Base-by-base conservation (phyloP, 2,888 invertebrate genomes). In the Mimachlamys varia region DNA sequence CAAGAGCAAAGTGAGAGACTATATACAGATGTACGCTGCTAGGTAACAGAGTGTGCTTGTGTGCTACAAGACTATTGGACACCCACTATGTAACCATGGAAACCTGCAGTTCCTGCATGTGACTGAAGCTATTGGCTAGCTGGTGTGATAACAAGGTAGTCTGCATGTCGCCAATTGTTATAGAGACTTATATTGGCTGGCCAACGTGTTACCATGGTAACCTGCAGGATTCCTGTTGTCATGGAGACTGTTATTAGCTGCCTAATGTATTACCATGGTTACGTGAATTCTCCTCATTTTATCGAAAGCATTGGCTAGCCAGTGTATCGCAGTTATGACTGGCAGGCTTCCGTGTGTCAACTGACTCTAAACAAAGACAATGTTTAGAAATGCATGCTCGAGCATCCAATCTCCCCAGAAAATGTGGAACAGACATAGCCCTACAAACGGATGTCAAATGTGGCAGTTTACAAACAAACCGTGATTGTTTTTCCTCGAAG, bases 1-100 rank as follows among this genome's bases (percentile, higher is more conserved):
- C 93, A 95, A 96, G 92, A 93, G 93, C 76, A 96, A 96, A 94
- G 96, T 96, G 87, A 95, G 94, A 92, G 95, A 96, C 91, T 96
- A 96, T 92, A 96, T 96, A 89, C 95, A 95, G 89, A 93, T 94
- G 88, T 95, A 96, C 92, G 96, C 96, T 53, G 95, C 95, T 92
- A 95, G 96, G 94, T 96, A 95, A 91, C 93, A 92, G 37, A 62
- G 87, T 76, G 33, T 76, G 76, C 17, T 12, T 27, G 0, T 10
- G 7, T 33, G 19, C n/a, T 58, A 58, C 33, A 76, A 76, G 12
- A 76, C 33, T 27, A 76, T 76, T 76, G 76, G 76, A 76, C 27
- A 15, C 17, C 76, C 76, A 76, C 27, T 76, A 1, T 76, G 33
- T 33, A 76, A 33, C 76, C 76, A 33, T 76, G 76, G 76, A 12